phyloP scores from a whole-genome alignment of 2,888 invertebrate species.

The Volucella inflata region DNA sequence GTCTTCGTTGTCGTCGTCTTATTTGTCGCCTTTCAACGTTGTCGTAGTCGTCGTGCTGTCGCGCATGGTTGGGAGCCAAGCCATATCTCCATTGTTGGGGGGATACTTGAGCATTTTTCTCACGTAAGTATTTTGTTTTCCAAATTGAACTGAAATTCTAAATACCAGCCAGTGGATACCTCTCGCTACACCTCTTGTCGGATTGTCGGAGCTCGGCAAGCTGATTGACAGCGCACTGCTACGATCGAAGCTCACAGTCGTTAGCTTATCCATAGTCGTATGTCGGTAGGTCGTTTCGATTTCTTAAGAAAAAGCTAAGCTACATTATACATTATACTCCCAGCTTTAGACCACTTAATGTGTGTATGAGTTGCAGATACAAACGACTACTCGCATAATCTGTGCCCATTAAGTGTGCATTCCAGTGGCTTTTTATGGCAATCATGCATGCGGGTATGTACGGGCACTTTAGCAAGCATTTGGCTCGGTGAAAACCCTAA shows the following conservation, averaged over 20 bases:
- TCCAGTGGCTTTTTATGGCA: constrained; percentile 68
- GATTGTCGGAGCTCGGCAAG: constrained; percentile 15
- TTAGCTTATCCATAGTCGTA: background rate
- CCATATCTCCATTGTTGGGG: constrained; percentile 19
- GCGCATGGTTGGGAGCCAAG: constrained; percentile 30
- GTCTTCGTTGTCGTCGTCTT: constrained; percentile 4
- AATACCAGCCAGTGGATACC: constrained; percentile 52
- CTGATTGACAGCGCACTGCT: constrained; percentile 58
- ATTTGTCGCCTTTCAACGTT: background rate
- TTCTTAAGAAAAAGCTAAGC: constrained; percentile 44
- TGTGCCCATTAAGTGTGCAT: constrained; percentile 66
- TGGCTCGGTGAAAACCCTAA: constrained; percentile 66
- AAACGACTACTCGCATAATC: background rate
- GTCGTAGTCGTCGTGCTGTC: constrained; percentile 26
- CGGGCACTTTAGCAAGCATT: constrained; percentile 25
- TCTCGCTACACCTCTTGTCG: background rate
- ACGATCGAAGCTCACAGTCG: constrained; percentile 46
- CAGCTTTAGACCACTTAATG: constrained; percentile 29
- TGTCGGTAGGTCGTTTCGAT: constrained; percentile 10
- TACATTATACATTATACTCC: background rate
- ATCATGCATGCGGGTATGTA: constrained; percentile 54
- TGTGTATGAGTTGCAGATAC: background rate
- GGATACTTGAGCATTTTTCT: constrained; percentile 60
- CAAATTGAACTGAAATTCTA: constrained; percentile 74
- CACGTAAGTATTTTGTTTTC: constrained; percentile 73